Percentiles rank a stretch among this genome's conserved stretches.
phyloP scores from a whole-genome alignment of 2,888 invertebrate genomes.

The Trissolcus brochymenae region DNA sequence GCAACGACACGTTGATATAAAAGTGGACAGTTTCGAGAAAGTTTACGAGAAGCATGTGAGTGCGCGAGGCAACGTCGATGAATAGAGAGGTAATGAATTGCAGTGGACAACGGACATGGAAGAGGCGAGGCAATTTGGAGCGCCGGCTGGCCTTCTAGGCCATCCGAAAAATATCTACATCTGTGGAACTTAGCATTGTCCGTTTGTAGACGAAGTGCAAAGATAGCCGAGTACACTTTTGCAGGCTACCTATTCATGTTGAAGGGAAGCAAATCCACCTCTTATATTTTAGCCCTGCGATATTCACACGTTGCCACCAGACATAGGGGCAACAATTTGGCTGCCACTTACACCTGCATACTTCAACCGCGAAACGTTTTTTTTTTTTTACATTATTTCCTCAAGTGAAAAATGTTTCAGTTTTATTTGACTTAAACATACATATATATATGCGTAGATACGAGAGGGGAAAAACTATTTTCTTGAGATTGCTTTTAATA shows the following conservation, averaged over 20 bases:
- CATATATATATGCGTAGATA: too few species aligned
- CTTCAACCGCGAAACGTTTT: too few species aligned
- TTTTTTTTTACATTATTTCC: too few species aligned
- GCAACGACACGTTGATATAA: slow-evolving; percentile 34
- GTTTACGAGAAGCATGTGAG: slow-evolving; percentile 55
- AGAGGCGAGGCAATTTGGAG: slow-evolving; percentile 74
- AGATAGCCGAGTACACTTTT: slow-evolving; percentile 55
- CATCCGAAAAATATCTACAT: slow-evolving; percentile 69
- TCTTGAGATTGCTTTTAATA: too few species aligned
- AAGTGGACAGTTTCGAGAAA: slow-evolving; percentile 50
- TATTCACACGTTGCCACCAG: slow-evolving; percentile 62
- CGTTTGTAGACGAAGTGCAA: slow-evolving; percentile 51
- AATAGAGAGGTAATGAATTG: slow-evolving; percentile 76
- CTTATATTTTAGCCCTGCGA: slow-evolving; percentile 62
- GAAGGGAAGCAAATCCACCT: slow-evolving; percentile 63
- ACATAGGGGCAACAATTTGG: slow-evolving; percentile 55
- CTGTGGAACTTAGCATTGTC: slow-evolving; percentile 57
- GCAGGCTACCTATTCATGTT: slow-evolving; percentile 62
- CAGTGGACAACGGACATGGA: slow-evolving; percentile 75
- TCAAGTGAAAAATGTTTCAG: too few species aligned
- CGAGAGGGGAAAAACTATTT: too few species aligned
- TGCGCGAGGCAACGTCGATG: slow-evolving; percentile 70
- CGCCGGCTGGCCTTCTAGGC: slow-evolving; percentile 64
- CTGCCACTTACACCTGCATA: too few species aligned
- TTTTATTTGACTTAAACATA: too few species aligned